A percentile compares a stretch with the other conserved stretches of the same genome.
phyloP scores from a whole-genome alignment of 2,888 invertebrate genomes.

The Meiosimyza decipiens region DNA sequence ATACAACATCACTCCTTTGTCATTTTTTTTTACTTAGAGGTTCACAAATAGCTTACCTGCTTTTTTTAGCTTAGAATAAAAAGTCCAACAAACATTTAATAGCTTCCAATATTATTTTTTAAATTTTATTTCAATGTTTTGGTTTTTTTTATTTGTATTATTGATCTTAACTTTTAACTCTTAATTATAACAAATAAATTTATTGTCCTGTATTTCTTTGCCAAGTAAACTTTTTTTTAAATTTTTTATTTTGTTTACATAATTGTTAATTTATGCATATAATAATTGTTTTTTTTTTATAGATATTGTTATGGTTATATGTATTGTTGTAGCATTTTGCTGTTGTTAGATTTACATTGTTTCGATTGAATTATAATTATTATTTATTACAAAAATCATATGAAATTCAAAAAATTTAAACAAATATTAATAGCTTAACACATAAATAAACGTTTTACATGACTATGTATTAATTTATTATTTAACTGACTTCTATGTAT shows the following conservation, averaged over 20 bases:
- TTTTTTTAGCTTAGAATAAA: background rate
- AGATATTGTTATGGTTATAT: background rate
- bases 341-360: slow-evolving; percentile 24
- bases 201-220: slow-evolving; percentile 53
- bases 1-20: too few species aligned
- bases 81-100: background rate
- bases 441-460: background rate
- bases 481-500: slow-evolving; percentile 5
- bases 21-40: too few species aligned
- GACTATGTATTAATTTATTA: background rate
- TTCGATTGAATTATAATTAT: slow-evolving; percentile 26
- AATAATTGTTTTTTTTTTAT: background rate
- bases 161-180: slow-evolving; percentile 1
- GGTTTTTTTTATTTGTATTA: slow-evolving; percentile 21
- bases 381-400: slow-evolving; percentile 37
- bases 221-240: slow-evolving; percentile 47
- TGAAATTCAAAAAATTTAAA: slow-evolving; percentile 30
- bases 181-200: slow-evolving; percentile 40
- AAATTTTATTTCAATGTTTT: slow-evolving; percentile 32
- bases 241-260: slow-evolving; percentile 10
- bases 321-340: background rate
- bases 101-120: slow-evolving; percentile 30
- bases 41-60: too few species aligned
- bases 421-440: background rate
- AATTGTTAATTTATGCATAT: slow-evolving; percentile 3